phyloP scores from a whole-genome alignment of 2,888 invertebrate species.

The Rotaria macrura region DNA sequence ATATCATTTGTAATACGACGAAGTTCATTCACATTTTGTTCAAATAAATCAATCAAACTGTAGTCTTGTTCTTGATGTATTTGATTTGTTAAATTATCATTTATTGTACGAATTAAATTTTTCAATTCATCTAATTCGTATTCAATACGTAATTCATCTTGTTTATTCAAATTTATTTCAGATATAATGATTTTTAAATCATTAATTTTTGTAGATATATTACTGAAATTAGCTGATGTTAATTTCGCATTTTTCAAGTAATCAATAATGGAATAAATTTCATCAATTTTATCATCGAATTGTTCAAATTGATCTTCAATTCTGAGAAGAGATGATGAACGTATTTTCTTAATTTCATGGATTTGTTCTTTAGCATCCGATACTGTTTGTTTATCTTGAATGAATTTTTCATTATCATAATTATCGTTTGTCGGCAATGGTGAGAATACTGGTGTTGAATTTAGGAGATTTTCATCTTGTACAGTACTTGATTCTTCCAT shows the following conservation, averaged over 20 bases:
- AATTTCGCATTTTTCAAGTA: not conserved
- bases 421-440: not conserved
- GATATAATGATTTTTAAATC: not conserved
- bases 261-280: not conserved
- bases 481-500: not conserved
- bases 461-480: not conserved
- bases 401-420: not conserved
- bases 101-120: not conserved
- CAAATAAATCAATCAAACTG: not conserved
- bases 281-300: conserved; percentile 15
- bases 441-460: not conserved
- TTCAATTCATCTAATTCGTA: conserved; percentile 5
- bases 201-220: not conserved
- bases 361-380: too few species aligned
- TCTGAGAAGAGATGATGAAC: not conserved
- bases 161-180: not conserved
- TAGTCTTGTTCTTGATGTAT: not conserved
- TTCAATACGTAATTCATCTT: conserved; percentile 16
- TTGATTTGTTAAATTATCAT: not conserved
- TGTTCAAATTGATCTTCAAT: not conserved
- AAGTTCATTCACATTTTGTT: conserved; percentile 14
- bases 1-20: not conserved
- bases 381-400: not conserved
- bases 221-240: not conserved
- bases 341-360: not conserved